These are phyloP conservation scores for Lepus townsendii DNA, from an alignment of 2,797 vertebrate species.

Conservation along the genomic window DNA sequence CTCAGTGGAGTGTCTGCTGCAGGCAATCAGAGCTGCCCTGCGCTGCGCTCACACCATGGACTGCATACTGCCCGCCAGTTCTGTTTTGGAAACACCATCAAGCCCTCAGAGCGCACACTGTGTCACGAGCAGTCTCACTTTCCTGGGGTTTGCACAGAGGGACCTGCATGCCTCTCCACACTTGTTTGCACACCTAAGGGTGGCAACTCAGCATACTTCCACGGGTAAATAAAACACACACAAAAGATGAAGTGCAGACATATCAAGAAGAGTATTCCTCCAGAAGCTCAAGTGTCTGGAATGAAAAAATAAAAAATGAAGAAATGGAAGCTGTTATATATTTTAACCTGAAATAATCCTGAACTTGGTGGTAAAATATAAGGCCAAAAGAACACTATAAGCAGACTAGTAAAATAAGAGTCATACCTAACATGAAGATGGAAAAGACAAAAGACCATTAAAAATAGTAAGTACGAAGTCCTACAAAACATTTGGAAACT, in stretches of 20 bases:
- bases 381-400: slow-evolving; percentile 23
- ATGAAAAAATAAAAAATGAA: neutral
- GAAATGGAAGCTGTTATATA: slow-evolving; percentile 14
- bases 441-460: neutral
- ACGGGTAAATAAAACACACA: neutral
- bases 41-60: neutral
- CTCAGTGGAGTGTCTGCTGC: neutral
- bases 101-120: neutral
- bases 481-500: neutral
- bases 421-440: neutral
- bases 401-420: slow-evolving; percentile 55
- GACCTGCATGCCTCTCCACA: neutral
- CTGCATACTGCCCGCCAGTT: neutral
- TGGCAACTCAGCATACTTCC: neutral
- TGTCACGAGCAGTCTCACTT: neutral
- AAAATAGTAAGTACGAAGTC: slow-evolving; percentile 1
- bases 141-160: neutral
- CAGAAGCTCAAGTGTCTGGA: slow-evolving; percentile 36
- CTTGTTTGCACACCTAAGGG: neutral
- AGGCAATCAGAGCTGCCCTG: neutral
- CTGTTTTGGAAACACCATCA: neutral
- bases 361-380: slow-evolving; percentile 65
- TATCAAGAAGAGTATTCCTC: slow-evolving; percentile 33
- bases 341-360: slow-evolving; percentile 63
- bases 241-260: neutral